Base-by-base conservation (phyloP, 2,888 invertebrate species). In the Drosophila formosana region DNA sequence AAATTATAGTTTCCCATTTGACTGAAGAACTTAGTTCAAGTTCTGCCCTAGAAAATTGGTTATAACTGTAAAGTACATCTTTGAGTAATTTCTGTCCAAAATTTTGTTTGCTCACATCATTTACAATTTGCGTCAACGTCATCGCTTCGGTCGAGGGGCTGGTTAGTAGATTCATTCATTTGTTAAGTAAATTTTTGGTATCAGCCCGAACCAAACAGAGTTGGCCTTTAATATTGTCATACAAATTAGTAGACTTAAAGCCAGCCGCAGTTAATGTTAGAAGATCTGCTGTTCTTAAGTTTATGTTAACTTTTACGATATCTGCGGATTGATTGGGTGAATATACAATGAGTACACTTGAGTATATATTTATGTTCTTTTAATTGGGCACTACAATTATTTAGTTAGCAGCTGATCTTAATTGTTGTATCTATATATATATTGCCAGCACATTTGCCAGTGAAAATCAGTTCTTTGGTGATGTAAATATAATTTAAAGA, bases 71-170 rank as follows among this genome's bases (percentile, higher is more conserved):
- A 32, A 32, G 50, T 72, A 41, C 67, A 28, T 72, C 43, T 37
- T 37, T 45, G 56, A 61, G 57, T 64, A 68, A 68, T 75, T 56
- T 66, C 50, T 63, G 69, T 46, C 28, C 58, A 47, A 32, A 70
- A 62, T 80, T 70, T 77, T 82, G 80, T 87, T 87, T 82, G 69
- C 52, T 58, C 69, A 69, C 71, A 82, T 84, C 87, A 76, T 82
- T 87, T 84, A 81, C 84, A 81, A 72, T 73, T 70, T 64, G 65
- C 78, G 71, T 79, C 83, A 80, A 76, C 69, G 65, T 66, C 53
- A 56, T 51, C 49, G 49, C 13, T 52, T 53, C 32, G 30, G 32
- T 39, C 32, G 23, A 49, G 26, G 34, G 26, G 26, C 25, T 25
- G 11, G 23, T 26, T 13, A n/a, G 26, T n/a, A 30, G 30, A 57